These are phyloP conservation scores for Athalia circularis DNA, from an alignment of 2,888 invertebrate genomes.

Conservation along the genomic window DNA sequence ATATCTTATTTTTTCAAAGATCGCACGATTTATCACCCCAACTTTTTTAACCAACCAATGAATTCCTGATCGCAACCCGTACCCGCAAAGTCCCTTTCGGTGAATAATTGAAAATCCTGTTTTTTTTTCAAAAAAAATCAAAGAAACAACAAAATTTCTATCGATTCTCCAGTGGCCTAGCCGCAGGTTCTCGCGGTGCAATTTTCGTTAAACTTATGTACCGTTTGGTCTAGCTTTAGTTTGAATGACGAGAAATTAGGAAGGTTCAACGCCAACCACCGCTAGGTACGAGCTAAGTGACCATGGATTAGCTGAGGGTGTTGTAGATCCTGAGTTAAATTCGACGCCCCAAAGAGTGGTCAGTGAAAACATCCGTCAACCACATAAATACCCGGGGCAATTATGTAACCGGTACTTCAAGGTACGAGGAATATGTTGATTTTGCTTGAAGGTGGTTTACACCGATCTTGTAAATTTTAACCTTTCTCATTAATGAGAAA, in stretches of 20 bases:
- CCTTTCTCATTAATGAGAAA: neutral
- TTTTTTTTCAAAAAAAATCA: too few relatives aligned
- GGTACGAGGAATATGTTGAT: too few relatives aligned
- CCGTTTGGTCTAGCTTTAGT: conserved; percentile 24
- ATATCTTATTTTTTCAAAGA: neutral
- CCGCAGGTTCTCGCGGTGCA: neutral
- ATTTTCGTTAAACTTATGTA: conserved; percentile 11
- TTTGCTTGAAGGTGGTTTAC: too few relatives aligned
- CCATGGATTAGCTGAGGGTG: conserved; percentile 64
- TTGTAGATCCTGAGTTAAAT: conserved; percentile 43
- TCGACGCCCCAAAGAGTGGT: conserved; percentile 33
- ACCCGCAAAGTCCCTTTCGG: too few relatives aligned
- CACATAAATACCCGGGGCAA: conserved; percentile 58
- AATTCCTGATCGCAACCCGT: too few relatives aligned
- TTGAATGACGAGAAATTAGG: conserved; percentile 55
- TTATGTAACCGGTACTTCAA: neutral
- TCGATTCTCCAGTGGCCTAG: too few relatives aligned
- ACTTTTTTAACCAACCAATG: too few relatives aligned
- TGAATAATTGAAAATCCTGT: too few relatives aligned
- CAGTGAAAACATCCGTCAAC: conserved; percentile 57
- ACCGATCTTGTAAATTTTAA: too few relatives aligned
- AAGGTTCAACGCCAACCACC: conserved; percentile 67
- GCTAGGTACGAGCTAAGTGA: conserved; percentile 63
- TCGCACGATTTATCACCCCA: too few relatives aligned
- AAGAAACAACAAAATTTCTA: too few relatives aligned